These are phyloP conservation scores for Augiades crinisus DNA, from an alignment of 2,888 invertebrate species.

Conservation along the genomic window DNA sequence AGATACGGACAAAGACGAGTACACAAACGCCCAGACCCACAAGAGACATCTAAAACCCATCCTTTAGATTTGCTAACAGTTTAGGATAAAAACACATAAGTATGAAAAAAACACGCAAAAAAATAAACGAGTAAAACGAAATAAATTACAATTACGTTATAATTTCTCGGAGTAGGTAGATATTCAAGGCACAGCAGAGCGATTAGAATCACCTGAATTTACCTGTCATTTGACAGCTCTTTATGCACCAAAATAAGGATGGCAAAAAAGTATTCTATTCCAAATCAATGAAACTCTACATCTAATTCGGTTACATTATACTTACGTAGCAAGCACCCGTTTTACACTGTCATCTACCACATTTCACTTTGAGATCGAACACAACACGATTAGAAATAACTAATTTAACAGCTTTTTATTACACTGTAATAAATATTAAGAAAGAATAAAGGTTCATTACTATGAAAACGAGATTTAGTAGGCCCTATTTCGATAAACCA, in stretches of 20 bases:
- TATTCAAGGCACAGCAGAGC: slow-evolving; percentile 43
- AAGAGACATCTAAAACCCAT: too few species aligned
- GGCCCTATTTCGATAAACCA: slow-evolving; percentile 52
- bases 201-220: slow-evolving; percentile 37
- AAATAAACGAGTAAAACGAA: slow-evolving; percentile 14
- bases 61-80: too few species aligned
- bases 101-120: too few species aligned
- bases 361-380: slow-evolving; percentile 62
- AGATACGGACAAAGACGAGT: too few species aligned
- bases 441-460: slow-evolving; percentile 41
- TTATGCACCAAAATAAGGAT: slow-evolving; percentile 47
- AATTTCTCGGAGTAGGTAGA: slow-evolving; percentile 21
- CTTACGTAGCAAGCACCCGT: slow-evolving; percentile 71
- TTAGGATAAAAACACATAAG: too few species aligned
- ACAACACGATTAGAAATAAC: slow-evolving; percentile 51
- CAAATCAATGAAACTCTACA: slow-evolving; percentile 34
- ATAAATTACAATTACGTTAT: slow-evolving; percentile 11
- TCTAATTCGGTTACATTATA: slow-evolving; percentile 58
- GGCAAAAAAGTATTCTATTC: slow-evolving; percentile 21
- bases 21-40: too few species aligned
- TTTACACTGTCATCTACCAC: slow-evolving; percentile 78
- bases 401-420: slow-evolving; percentile 45
- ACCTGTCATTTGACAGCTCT: slow-evolving; percentile 40
- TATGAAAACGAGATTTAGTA: slow-evolving; percentile 45
- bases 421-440: slow-evolving; percentile 43